phyloP scores from a whole-genome alignment of 2,797 vertebrate species.

The Centropyge bicolor region DNA sequence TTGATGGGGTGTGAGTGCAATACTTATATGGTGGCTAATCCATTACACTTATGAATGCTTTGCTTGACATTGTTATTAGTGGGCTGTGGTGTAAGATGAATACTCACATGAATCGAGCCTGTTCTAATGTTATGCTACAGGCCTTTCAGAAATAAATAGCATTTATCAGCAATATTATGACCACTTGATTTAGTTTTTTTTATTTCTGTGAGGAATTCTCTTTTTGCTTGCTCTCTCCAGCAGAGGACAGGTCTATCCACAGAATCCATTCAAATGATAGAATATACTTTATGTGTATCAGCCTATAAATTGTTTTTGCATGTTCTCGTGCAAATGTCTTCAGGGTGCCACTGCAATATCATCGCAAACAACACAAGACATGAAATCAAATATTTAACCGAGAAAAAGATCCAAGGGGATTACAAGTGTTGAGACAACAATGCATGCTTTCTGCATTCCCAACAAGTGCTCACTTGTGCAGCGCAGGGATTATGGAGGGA shows the following conservation, averaged over 20 bases:
- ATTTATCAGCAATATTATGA: not conserved
- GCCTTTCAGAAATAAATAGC: not conserved
- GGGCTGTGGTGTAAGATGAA: not conserved
- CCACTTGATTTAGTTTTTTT: not conserved
- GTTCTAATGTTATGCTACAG: not conserved
- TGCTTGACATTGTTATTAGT: not conserved
- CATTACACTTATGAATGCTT: not conserved
- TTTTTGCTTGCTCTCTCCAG: not conserved
- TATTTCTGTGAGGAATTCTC: not conserved
- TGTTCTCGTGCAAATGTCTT: slow-evolving; percentile 3
- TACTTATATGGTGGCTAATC: not conserved
- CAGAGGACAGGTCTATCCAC: not conserved
- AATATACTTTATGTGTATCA: not conserved
- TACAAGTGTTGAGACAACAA: slow-evolving; percentile 51
- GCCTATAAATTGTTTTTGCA: not conserved
- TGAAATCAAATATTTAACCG: slow-evolving; percentile 14
- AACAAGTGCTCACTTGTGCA: slow-evolving; percentile 75
- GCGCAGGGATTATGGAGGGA: slow-evolving; percentile 52
- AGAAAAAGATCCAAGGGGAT: slow-evolving; percentile 29
- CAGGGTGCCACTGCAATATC: slow-evolving; percentile 7
- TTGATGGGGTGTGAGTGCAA: not conserved
- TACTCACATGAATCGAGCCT: not conserved
- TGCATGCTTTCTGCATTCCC: slow-evolving; percentile 68
- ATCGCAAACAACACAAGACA: slow-evolving; percentile 15
- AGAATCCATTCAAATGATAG: not conserved